Conservation (phyloP, 2,888 invertebrate genomes). For the Trachelus troglodyta region DNA sequence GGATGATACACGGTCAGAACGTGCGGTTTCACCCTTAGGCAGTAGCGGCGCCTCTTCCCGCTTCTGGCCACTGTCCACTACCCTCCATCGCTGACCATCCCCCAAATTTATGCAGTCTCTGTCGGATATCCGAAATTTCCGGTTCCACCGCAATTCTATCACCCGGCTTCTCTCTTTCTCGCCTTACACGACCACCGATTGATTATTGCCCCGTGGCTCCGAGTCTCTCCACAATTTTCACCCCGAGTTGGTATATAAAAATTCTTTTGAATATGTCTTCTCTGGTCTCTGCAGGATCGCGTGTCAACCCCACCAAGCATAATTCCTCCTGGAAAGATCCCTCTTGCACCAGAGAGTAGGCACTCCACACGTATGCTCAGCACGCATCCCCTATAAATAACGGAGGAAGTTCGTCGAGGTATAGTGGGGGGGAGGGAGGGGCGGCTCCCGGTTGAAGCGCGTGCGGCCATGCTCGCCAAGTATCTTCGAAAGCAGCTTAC, state of each 20-base stretch:
- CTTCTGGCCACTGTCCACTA: neutral
- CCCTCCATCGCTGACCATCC: neutral
- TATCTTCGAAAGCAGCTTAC: conserved; percentile 53
- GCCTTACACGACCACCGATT: neutral
- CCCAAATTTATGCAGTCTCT: neutral
- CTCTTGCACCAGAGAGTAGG: neutral
- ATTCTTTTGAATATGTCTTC: neutral
- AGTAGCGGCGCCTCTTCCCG: neutral
- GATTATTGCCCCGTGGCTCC: too few relatives aligned
- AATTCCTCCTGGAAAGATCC: neutral
- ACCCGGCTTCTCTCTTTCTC: conserved; percentile 4
- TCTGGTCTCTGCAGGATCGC: conserved; percentile 4
- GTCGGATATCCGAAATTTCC: neutral
- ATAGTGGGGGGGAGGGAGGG: neutral
- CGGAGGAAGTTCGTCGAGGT: conserved; percentile 22
- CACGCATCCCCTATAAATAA: conserved; percentile 60
- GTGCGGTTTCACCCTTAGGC: conserved; percentile 37
- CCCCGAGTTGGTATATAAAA: neutral
- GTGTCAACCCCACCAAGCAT: conserved; percentile 2
- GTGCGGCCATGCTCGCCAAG: conserved; percentile 41
- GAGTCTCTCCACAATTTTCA: neutral
- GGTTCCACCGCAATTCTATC: conserved; percentile 7
- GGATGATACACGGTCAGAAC: conserved; percentile 55
- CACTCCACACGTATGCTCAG: conserved; percentile 45
- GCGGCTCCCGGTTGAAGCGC: neutral